phyloP scores from a whole-genome alignment of 2,113 vertebrate species.

The Mustela lutreola region DNA sequence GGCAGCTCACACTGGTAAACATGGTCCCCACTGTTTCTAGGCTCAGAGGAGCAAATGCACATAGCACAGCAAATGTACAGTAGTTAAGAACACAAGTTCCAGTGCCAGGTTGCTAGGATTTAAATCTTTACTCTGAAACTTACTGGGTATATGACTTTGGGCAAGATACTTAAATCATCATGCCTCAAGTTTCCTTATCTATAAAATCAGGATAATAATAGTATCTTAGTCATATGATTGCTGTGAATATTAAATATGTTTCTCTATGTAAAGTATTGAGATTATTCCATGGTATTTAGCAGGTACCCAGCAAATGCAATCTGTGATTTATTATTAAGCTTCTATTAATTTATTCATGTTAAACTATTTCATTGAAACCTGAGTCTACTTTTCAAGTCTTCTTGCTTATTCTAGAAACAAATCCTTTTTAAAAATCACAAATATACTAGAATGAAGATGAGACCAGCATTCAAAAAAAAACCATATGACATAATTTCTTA shows the following conservation, averaged over 20 bases:
- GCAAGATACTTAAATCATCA: not conserved
- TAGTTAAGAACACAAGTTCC: not conserved
- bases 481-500: not conserved
- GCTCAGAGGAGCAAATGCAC: slow-evolving; percentile 14
- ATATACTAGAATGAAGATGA: not conserved
- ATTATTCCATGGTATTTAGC: not conserved
- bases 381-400: not conserved
- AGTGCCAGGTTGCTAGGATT: not conserved
- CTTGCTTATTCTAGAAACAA: slow-evolving; percentile 21
- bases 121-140: not conserved
- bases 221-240: not conserved
- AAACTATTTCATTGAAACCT: slow-evolving; percentile 17
- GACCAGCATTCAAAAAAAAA: not conserved
- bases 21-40: slow-evolving; percentile 34
- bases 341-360: slow-evolving; percentile 24
- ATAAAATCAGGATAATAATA: not conserved
- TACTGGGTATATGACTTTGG: not conserved
- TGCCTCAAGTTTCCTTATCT: not conserved
- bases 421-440: not conserved
- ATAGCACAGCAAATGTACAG: not conserved
- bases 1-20: slow-evolving; percentile 26
- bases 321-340: not conserved
- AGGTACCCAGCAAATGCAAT: not conserved
- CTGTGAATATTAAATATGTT: not conserved
- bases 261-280: not conserved